Percentiles rank a stretch among this genome's conserved stretches.
These are phyloP conservation scores for Hypolimnas misippus DNA, from an alignment of 2,888 invertebrate species.

Conservation along the genomic window DNA sequence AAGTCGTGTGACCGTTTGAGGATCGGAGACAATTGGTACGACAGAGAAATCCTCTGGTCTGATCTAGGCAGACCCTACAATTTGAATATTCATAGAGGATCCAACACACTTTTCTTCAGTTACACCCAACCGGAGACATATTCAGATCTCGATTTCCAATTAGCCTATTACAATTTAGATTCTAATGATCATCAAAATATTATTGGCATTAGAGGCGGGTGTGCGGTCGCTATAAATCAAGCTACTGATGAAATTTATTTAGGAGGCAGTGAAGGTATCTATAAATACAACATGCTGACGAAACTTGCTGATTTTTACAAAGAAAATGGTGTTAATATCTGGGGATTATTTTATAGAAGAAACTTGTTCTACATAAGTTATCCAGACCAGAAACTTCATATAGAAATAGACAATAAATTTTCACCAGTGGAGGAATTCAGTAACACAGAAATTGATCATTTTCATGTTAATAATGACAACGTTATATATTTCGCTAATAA, in stretches of 20 bases:
- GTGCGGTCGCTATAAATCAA: constrained; percentile 62
- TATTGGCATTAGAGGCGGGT: constrained; percentile 63
- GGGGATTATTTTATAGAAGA: constrained; percentile 59
- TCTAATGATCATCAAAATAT: constrained; percentile 56
- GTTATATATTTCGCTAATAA: constrained; percentile 63
- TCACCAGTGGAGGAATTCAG: constrained; percentile 61
- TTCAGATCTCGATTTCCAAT: constrained; percentile 62
- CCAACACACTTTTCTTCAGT: constrained; percentile 64
- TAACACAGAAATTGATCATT: constrained; percentile 61
- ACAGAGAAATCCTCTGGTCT: constrained; percentile 54
- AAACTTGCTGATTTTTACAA: constrained; percentile 62
- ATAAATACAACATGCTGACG: constrained; percentile 62
- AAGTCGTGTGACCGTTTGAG: constrained; percentile 54
- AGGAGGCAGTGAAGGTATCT: constrained; percentile 70
- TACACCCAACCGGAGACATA: constrained; percentile 58
- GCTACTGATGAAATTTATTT: constrained; percentile 59
- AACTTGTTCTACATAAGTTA: constrained; percentile 68
- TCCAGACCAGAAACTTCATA: constrained; percentile 63
- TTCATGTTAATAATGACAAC: constrained; percentile 52
- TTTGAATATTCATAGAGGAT: constrained; percentile 56
- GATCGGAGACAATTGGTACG: constrained; percentile 59
- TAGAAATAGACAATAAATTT: constrained; percentile 63
- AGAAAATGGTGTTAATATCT: constrained; percentile 62
- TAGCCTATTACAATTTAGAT: constrained; percentile 57
- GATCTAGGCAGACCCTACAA: constrained; percentile 59